Evolutionary conservation across 2,888 invertebrate species (phyloP), one percentile per base, ranked within the genome.

Genomic region (Phortica okadai): DNA sequence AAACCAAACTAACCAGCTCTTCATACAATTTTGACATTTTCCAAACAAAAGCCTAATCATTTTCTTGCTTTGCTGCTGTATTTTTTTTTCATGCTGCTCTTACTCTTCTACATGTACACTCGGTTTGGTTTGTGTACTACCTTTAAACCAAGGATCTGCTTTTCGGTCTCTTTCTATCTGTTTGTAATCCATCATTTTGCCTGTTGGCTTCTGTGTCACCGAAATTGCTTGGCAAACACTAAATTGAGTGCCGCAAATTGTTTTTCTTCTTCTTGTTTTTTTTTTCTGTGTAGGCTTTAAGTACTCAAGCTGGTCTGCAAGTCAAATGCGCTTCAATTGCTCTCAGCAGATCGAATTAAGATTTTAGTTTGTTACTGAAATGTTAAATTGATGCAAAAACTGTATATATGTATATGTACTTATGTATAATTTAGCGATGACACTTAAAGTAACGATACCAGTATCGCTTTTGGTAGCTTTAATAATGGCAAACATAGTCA

Each of bases 21-120:
- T 66, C 42, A 81, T 80, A 83, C 83, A 85, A 81, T 82, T 84
- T 86, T 84, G 83, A 84, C 87, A 86, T 83, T 81, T 79, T 82
- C 77, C 85, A 85, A 87, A 87, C 87, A 87, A 86, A 86, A 81
- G 83, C 85, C 83, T 86, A 87, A 86, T 87, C 85, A 86, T 84
- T 72, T 72, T 64, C 69, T 50, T 81, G 83, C n/a, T 62, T 62
- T 25, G 33, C 21, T 33, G 10, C 0, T 62, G 62, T 62, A 7
- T 66, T 66, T 66, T 41, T 41, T 41, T 54, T 16, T 54, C 10
- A 41, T 6, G 42, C 81, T 82, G 83, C 78, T 76, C 11, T 21
- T 5, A 7, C 25, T 25, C 64, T 33, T 66, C 44, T 44, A 54
- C 54, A 58, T 64, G n/a, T 62, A 62, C 6, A 16, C 41, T 11